Percentiles rank a stretch among this genome's conserved stretches.
Evolutionary conservation across 1,140 invertebrate species (phyloP).

Genomic region (Bathynomus jamesi): DNA sequence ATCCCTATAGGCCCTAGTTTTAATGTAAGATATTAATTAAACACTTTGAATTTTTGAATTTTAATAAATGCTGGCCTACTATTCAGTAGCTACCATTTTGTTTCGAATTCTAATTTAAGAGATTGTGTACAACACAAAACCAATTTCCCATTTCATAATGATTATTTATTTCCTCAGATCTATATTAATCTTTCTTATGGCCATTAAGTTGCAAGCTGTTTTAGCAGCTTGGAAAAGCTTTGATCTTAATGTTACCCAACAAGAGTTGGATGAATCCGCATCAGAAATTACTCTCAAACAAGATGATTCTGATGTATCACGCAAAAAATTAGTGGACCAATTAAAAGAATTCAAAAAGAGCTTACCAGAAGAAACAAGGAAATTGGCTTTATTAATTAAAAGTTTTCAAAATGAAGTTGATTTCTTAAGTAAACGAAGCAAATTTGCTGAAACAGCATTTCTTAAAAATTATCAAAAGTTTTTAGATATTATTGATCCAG

Average conservation of each 20-base stretch:
- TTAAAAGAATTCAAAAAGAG: conserved; percentile 52
- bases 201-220: conserved; percentile 32
- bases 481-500: conserved; percentile 49
- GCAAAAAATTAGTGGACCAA: conserved; percentile 49
- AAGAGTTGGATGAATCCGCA: conserved; percentile 50
- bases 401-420: conserved; percentile 52
- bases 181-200: no score
- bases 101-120: no score
- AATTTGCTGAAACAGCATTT: conserved; percentile 50
- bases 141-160: no score
- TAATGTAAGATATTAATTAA: no score
- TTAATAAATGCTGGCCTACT: no score
- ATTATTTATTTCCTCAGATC: no score
- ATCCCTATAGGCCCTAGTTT: no score
- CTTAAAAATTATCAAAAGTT: conserved; percentile 50
- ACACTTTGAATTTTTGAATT: no score
- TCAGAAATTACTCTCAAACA: conserved; percentile 49
- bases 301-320: conserved; percentile 50
- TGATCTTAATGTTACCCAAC: conserved; percentile 40
- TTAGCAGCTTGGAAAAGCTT: conserved; percentile 30
- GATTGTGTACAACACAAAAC: no score
- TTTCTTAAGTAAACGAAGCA: conserved; percentile 49
- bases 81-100: no score
- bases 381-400: conserved; percentile 50
- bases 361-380: conserved; percentile 48